Percentiles rank a stretch among this genome's conserved stretches.
Evolutionary conservation across 2,113 vertebrate genomes (phyloP).

Genomic region (Martes martes): DNA sequence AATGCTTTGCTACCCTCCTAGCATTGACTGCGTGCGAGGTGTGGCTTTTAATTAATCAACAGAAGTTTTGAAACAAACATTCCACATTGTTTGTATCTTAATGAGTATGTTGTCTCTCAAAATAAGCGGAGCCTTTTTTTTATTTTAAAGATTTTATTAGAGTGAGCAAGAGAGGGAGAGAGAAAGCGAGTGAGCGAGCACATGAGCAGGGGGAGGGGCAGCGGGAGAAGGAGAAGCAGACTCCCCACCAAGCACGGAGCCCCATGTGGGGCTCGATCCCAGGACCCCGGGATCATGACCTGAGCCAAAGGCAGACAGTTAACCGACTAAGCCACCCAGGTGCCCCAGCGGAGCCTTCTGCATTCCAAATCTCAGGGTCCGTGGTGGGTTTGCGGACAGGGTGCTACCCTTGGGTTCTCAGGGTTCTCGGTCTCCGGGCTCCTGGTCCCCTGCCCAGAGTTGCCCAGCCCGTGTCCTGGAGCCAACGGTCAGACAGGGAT

Average conservation of each 20-base stretch:
- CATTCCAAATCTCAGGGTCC: not conserved
- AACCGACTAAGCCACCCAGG: not conserved
- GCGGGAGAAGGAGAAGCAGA: not conserved
- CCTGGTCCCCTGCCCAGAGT: not conserved
- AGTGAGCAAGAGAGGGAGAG: not conserved
- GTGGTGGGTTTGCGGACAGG: not conserved
- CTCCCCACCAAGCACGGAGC: not conserved
- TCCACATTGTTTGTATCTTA: not conserved
- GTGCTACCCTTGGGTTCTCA: not conserved
- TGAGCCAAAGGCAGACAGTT: not conserved
- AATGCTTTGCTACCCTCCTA: not conserved
- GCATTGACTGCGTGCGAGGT: rapidly evolving
- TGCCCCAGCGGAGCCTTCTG: not conserved
- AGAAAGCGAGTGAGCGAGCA: too few relatives aligned
- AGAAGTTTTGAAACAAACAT: not conserved
- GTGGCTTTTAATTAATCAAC: not conserved
- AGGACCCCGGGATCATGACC: not conserved
- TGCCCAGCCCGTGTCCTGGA: not conserved
- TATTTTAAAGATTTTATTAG: not conserved
- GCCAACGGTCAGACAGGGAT: rapidly evolving
- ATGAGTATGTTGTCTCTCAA: not conserved
- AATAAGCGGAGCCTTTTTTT: not conserved
- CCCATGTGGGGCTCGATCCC: not conserved
- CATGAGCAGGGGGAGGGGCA: not conserved
- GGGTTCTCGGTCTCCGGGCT: rapidly evolving